Base-by-base conservation (phyloP, 2,888 invertebrate genomes). In the Adineta ricciae region DNA sequence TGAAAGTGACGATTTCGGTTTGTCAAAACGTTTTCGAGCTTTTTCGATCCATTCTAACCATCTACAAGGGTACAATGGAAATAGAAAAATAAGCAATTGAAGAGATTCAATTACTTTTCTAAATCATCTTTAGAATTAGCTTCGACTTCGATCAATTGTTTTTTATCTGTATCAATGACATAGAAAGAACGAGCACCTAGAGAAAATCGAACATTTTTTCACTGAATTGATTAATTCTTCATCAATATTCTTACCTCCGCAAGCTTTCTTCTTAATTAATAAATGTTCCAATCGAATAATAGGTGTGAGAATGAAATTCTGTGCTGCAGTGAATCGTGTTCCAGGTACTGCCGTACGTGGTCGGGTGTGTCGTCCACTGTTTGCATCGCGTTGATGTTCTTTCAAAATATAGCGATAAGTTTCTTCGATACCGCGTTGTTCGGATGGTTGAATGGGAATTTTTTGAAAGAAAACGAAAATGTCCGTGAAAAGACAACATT, bases 1-100 rank as follows among this genome's bases (percentile, higher is more conserved):
- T 7, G n/a, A 78, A 24, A 9, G 8, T 3, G 32, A 2, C 7
- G 64, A 64, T 78, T 78, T 78, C 0, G 38, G 24, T 78, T 78
- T 78, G n/a, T 78, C 78, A 41, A 78, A 38, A 24, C 41, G 78
- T 78, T 78, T 78, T 78, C 78, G 38, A 41, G 41, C 78, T 41
- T 78, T 78, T 78, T 78, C 78, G n/a, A 78, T 78, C 78, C 78
- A 41, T 78, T 78, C 78, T 78, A 78, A n/a, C 78, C 78, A 78
- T 78, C 78, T 78, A 14, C 21, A 78, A 11, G n/a, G 16, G 4
- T 1, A 24, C 38, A 78, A 9, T 24, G 2, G 41, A 24, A 41
- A 14, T 3, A 41, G 24, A 24, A 4, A 73, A 3, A 64, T 36
- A 38, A 4, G 24, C 11, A 38, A 19, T 16, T 38, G 4, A 19